Evolutionary conservation across 2,113 vertebrate species (phyloP).

Genomic region (Apaloderma vittatum): DNA sequence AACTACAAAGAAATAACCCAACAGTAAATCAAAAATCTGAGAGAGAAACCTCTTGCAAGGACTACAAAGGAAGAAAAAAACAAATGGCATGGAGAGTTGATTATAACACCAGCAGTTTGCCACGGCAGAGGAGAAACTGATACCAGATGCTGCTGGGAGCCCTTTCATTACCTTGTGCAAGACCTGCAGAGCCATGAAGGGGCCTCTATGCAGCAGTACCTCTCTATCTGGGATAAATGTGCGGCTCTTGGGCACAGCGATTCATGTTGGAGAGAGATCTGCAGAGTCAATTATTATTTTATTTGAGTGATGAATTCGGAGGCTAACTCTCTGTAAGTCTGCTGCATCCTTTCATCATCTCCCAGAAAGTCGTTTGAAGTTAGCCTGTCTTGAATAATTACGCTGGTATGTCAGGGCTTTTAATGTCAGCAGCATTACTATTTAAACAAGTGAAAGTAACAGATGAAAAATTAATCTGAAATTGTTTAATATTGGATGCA

Average conservation of each 20-base stretch:
- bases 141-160: conserved; percentile 67
- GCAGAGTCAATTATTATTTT: conserved; percentile 36
- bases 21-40: conserved; percentile 61
- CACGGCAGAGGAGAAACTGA: conserved; percentile 57
- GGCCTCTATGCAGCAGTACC: conserved; percentile 14
- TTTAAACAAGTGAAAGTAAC: conserved; percentile 48
- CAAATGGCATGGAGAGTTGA: conserved; percentile 50
- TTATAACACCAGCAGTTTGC: conserved; percentile 68
- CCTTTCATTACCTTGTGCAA: conserved; percentile 59
- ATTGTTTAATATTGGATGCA: conserved; percentile 12
- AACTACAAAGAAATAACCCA: conserved; percentile 52
- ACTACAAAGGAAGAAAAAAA: conserved; percentile 63
- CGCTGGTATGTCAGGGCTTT: not conserved
- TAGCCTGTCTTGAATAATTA: conserved; percentile 27
- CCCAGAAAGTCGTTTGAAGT: conserved; percentile 32
- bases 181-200: conserved; percentile 30
- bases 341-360: conserved; percentile 40
- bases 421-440: conserved; percentile 5
- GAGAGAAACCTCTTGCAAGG: not conserved
- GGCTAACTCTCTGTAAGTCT: not conserved
- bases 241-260: fast-evolving
- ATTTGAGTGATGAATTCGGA: conserved; percentile 35
- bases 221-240: conserved; percentile 5
- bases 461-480: conserved; percentile 30
- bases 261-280: not conserved